phyloP scores from a whole-genome alignment of 35 echinoderm and acorn worm genomes.

The Lytechinus pictus region DNA sequence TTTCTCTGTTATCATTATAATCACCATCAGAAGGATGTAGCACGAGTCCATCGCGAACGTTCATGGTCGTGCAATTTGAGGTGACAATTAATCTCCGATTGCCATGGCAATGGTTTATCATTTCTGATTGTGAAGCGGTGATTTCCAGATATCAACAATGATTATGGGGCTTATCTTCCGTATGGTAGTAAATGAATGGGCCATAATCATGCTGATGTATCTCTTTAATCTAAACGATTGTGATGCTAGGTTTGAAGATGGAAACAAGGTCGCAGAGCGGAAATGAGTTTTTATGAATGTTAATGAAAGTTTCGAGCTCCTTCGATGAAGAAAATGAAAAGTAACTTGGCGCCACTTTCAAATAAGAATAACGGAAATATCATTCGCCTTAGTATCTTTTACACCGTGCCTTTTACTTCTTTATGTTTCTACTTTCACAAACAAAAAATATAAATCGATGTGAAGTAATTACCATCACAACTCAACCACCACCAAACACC shows the following conservation, averaged over 20 bases:
- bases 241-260: background rate
- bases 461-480: too few species aligned
- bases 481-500: too few species aligned
- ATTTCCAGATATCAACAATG: background rate
- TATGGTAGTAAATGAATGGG: background rate
- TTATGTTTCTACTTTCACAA: too few species aligned
- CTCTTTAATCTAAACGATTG: background rate
- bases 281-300: background rate
- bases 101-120: background rate
- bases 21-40: background rate
- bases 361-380: background rate
- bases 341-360: background rate
- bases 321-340: background rate
- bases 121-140: background rate
- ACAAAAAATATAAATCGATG: too few species aligned
- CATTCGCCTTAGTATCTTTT: background rate
- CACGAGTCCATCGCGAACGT: background rate
- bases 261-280: background rate
- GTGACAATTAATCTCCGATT: background rate
- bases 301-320: background rate
- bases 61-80: background rate
- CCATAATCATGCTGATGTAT: background rate
- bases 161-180: background rate
- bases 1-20: background rate
- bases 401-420: too few species aligned